phyloP scores from a whole-genome alignment of 2,113 vertebrate genomes.

The Engystomops pustulosus region DNA sequence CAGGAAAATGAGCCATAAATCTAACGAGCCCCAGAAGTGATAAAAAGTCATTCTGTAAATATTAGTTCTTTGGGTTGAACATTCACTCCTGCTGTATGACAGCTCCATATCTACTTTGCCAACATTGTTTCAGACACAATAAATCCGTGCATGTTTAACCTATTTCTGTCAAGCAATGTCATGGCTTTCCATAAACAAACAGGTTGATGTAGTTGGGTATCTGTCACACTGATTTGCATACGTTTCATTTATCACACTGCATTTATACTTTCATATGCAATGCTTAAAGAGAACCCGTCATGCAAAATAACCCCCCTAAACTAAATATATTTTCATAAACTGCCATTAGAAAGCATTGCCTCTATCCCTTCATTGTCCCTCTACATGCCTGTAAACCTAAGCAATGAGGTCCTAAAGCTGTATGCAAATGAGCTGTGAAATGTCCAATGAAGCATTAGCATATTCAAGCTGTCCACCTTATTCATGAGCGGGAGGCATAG shows the following conservation, averaged over 20 bases:
- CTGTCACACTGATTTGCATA: not conserved
- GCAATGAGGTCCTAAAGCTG: too few species aligned
- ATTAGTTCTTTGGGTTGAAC: conserved; percentile 51
- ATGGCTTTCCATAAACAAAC: not conserved
- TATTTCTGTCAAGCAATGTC: not conserved
- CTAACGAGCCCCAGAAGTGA: conserved; percentile 2
- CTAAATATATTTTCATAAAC: too few species aligned
- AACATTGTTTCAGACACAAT: conserved; percentile 23
- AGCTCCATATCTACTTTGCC: conserved; percentile 34
- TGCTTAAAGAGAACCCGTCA: too few species aligned
- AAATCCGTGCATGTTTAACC: conserved; percentile 28
- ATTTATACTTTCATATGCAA: not conserved
- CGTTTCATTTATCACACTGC: not conserved
- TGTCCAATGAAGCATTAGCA: too few species aligned
- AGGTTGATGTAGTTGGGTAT: not conserved
- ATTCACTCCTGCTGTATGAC: conserved; percentile 32
- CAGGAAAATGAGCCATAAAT: conserved; percentile 29
- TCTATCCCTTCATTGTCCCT: too few species aligned
- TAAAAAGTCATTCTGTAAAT: conserved; percentile 46
- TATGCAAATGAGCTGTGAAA: too few species aligned
- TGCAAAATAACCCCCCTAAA: too few species aligned
- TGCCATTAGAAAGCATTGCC: too few species aligned
- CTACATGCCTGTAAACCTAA: too few species aligned
- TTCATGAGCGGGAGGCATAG: too few species aligned
- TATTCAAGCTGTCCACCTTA: too few species aligned